phyloP scores from a whole-genome alignment of 1,140 invertebrate species.

The Drosophila teissieri region DNA sequence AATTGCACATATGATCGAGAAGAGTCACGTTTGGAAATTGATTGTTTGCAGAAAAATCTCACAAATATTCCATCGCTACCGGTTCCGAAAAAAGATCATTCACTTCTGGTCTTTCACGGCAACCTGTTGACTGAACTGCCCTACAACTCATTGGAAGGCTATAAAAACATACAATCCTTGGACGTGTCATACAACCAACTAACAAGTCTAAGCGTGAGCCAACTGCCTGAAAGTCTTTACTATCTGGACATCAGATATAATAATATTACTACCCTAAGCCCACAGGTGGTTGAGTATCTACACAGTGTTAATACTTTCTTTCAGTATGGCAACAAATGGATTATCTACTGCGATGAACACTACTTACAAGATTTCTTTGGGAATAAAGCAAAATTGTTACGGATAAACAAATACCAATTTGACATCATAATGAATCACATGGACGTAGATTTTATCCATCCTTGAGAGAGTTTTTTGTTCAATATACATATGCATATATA shows the following conservation, averaged over 20 bases:
- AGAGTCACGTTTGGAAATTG: background rate
- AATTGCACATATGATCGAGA: background rate
- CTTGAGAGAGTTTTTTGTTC: background rate
- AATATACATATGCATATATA: too few relatives aligned
- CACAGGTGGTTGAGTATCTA: constrained; percentile 1
- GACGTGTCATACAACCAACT: constrained; percentile 10
- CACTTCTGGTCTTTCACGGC: background rate
- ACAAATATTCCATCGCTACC: constrained; percentile 1
- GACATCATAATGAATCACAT: background rate
- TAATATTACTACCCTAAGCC: background rate
- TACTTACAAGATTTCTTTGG: background rate
- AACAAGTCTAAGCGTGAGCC: background rate
- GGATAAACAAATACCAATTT: background rate
- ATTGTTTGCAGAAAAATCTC: background rate
- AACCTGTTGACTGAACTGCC: constrained; percentile 6
- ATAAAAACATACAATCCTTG: background rate
- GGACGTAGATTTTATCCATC: too few relatives aligned
- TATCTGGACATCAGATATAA: constrained; percentile 13
- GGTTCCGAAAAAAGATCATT: background rate
- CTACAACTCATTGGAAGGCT: background rate
- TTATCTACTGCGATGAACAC: background rate
- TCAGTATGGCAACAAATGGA: constrained; percentile 18
- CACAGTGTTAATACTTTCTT: background rate
- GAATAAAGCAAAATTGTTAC: background rate
- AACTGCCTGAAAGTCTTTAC: background rate